A percentile compares a stretch with the other conserved stretches of the same genome.
phyloP scores from a whole-genome alignment of 1,140 invertebrate species.

The Papilio glaucus region DNA sequence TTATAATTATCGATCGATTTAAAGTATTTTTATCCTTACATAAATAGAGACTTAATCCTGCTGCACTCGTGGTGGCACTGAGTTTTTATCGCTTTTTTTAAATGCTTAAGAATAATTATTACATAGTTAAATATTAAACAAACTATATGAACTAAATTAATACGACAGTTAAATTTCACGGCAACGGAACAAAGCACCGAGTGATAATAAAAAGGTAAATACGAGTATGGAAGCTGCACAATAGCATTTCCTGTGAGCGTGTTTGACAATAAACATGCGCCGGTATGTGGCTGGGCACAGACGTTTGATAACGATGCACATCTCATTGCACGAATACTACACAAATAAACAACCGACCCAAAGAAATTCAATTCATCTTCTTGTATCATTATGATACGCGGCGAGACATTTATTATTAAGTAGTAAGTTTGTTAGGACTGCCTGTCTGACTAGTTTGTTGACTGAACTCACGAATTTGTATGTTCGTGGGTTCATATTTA shows the following conservation, averaged over 20 bases:
- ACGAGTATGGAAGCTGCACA: background rate
- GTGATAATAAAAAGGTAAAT: conserved; percentile 17
- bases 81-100: too few species aligned
- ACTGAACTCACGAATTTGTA: too few species aligned
- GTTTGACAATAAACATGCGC: conserved; percentile 2
- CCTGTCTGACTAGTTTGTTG: too few species aligned
- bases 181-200: background rate
- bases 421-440: too few species aligned
- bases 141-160: background rate
- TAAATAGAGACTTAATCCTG: too few species aligned
- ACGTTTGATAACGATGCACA: background rate
- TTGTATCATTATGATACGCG: too few species aligned
- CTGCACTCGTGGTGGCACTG: too few species aligned
- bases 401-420: too few species aligned
- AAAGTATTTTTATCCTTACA: too few species aligned
- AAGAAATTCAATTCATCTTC: too few species aligned
- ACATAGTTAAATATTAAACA: background rate
- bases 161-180: background rate
- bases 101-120: background rate
- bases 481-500: too few species aligned
- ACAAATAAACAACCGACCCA: too few species aligned
- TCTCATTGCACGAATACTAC: background rate
- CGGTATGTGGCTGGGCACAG: conserved; percentile 1
- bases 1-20: background rate
- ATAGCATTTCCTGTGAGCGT: conserved; percentile 9